Conservation (phyloP, 2,888 invertebrate genomes). For the Corythucha ciliata region DNA sequence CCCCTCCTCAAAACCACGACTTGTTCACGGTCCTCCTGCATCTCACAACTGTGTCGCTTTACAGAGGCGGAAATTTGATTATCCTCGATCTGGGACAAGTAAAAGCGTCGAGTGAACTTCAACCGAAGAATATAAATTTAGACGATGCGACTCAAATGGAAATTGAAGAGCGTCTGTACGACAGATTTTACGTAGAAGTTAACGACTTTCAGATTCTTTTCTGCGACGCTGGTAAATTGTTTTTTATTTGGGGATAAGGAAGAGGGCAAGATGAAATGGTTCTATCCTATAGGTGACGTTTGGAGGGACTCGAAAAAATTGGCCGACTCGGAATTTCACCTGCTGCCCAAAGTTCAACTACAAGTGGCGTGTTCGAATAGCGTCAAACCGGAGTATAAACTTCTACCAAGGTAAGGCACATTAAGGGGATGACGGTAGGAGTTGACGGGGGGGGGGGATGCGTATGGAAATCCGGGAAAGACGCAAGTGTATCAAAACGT, state of each 20-base stretch:
- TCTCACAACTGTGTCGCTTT: constrained; percentile 25
- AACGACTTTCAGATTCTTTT: constrained; percentile 56
- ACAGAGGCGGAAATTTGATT: constrained; percentile 58
- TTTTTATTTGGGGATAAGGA: not conserved
- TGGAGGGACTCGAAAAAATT: constrained; percentile 64
- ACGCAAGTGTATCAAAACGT: too few species aligned
- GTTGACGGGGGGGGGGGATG: too few species aligned
- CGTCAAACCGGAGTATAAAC: constrained; percentile 59
- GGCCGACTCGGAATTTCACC: constrained; percentile 63
- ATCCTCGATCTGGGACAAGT: constrained; percentile 63
- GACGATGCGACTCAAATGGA: constrained; percentile 76
- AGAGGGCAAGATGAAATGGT: too few species aligned
- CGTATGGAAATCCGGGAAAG: too few species aligned
- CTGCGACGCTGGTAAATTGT: constrained; percentile 47
- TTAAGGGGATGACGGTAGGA: too few species aligned
- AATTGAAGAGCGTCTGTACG: constrained; percentile 68
- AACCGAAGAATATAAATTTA: constrained; percentile 54
- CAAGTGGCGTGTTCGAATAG: constrained; percentile 63
- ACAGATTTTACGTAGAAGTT: constrained; percentile 60
- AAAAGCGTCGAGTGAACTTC: constrained; percentile 61
- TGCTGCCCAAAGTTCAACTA: constrained; percentile 58
- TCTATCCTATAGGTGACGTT: constrained; percentile 50
- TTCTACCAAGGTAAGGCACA: constrained; percentile 55
- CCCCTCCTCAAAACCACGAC: not conserved
- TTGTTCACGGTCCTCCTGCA: not conserved